phyloP scores from a whole-genome alignment of 2,113 vertebrate species.

The Prionailurus viverrinus region DNA sequence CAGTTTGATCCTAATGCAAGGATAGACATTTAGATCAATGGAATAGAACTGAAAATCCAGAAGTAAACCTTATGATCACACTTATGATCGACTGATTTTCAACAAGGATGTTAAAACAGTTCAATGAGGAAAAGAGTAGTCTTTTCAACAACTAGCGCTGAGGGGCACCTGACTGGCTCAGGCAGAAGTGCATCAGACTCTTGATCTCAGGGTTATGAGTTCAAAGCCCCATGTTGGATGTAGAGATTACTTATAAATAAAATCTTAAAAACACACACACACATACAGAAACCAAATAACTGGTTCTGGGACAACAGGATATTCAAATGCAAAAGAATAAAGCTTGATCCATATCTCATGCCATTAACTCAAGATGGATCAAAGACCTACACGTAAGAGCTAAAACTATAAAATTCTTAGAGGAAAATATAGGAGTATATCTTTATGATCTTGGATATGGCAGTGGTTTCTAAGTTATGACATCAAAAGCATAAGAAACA shows the following conservation, averaged over 20 bases:
- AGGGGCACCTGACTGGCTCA: too few species aligned
- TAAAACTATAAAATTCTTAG: neutral
- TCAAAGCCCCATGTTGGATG: too few species aligned
- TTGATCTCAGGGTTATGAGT: too few species aligned
- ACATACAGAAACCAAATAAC: too few species aligned
- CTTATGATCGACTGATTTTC: neutral
- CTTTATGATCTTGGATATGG: neutral
- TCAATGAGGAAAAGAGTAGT: neutral
- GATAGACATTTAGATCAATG: neutral
- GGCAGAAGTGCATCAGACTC: too few species aligned
- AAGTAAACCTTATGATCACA: neutral
- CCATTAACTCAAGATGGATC: neutral
- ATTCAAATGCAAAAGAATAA: neutral
- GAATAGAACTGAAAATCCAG: neutral
- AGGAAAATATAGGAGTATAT: constrained; percentile 3
- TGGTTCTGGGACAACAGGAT: neutral
- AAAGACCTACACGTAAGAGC: neutral
- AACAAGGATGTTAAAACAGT: neutral
- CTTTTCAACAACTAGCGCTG: neutral
- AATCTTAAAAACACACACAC: too few species aligned
- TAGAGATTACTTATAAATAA: too few species aligned
- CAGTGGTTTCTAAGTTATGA: neutral
- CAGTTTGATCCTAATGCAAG: neutral
- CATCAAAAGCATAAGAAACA: neutral
- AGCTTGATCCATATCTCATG: neutral